Evolutionary conservation across 2,113 vertebrate species (phyloP).

Genomic region (Sisor rabdophorus): DNA sequence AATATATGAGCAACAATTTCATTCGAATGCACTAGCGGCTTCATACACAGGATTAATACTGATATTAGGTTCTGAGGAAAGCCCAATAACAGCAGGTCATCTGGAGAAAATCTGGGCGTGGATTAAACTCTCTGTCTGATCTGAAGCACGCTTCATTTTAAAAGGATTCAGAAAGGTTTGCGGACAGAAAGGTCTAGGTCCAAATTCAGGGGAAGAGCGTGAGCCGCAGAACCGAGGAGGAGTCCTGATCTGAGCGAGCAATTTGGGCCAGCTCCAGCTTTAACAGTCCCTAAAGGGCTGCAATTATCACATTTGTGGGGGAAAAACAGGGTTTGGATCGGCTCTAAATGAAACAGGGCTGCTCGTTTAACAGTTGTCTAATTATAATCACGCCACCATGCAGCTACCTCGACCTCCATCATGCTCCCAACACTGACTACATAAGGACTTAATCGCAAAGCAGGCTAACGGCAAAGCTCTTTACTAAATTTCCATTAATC

Average conservation of each 20-base stretch:
- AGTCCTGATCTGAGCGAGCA: background rate
- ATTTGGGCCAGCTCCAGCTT: constrained; percentile 12
- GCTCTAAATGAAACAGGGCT: background rate
- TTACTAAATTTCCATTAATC: no score
- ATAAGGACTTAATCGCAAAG: no score
- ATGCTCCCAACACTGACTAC: constrained; percentile 1
- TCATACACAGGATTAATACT: constrained; percentile 6
- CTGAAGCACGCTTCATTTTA: background rate
- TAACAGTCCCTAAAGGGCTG: constrained; percentile 13
- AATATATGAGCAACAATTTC: no score
- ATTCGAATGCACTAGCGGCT: background rate
- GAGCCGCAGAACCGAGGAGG: background rate
- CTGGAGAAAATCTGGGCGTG: constrained; percentile 6
- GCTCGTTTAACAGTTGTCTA: constrained; percentile 16
- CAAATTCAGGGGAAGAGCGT: background rate
- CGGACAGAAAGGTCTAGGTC: background rate
- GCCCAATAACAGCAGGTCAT: background rate
- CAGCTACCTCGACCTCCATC: constrained; percentile 12
- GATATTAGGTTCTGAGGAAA: background rate
- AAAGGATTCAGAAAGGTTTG: constrained; percentile 3
- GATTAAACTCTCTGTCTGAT: constrained; percentile 2
- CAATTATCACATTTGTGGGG: constrained; percentile 34
- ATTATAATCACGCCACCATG: background rate
- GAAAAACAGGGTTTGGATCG: constrained; percentile 14
- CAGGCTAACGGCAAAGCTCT: no score